These are phyloP conservation scores for Lasius fuliginosus DNA, from an alignment of 2,888 invertebrate genomes.

Conservation along the genomic window DNA sequence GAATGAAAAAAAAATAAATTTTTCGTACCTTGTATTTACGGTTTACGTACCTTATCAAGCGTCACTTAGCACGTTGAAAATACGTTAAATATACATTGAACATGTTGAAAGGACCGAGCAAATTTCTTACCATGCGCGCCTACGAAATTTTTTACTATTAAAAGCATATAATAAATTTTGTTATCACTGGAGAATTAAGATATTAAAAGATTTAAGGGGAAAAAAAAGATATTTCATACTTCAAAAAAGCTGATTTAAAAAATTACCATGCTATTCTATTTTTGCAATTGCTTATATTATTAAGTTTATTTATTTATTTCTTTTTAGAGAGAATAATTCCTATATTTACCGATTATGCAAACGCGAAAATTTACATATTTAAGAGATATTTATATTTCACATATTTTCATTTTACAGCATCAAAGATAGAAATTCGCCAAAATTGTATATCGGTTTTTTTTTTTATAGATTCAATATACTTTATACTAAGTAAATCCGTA, in stretches of 20 bases:
- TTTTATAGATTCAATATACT: not conserved
- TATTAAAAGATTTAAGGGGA: not conserved
- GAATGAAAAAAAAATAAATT: slow-evolving; percentile 28
- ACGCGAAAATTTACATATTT: not conserved
- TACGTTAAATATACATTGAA: not conserved
- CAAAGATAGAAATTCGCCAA: not conserved
- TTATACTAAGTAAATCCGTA: not conserved
- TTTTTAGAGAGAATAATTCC: not conserved
- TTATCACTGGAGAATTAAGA: not conserved
- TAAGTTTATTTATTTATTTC: not conserved
- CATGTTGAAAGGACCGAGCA: not conserved
- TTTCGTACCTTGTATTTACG: slow-evolving; percentile 14
- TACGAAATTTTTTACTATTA: not conserved
- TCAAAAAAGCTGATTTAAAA: not conserved
- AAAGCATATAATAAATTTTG: not conserved
- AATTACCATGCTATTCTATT: not conserved
- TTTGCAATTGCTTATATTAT: not conserved
- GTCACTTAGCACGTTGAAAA: not conserved
- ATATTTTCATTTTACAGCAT: not conserved
- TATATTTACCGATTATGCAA: not conserved
- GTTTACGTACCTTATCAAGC: slow-evolving; percentile 13
- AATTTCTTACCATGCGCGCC: not conserved
- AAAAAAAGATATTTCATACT: not conserved
- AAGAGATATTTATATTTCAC: not conserved
- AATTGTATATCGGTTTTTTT: slow-evolving; percentile 7